Evolutionary conservation across 2,113 vertebrate genomes (phyloP).

Genomic region (Neodon shergylaensis): DNA sequence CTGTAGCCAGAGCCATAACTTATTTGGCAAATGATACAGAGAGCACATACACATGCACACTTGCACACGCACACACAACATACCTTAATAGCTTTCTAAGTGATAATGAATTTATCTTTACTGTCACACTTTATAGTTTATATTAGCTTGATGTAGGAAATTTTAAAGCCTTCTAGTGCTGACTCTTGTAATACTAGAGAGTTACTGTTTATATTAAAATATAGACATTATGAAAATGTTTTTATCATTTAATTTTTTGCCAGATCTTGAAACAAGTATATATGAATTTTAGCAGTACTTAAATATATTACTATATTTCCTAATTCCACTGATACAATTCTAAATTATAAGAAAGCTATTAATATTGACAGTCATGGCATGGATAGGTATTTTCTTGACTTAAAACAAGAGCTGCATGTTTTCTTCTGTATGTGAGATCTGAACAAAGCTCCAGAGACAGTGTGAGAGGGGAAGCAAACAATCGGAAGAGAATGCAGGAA

Average conservation of each 20-base stretch:
- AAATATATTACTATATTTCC: background rate
- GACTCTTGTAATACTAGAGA: background rate
- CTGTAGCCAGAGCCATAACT: conserved; percentile 10
- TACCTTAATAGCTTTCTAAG: conserved; percentile 16
- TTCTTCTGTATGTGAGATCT: background rate
- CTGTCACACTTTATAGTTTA: conserved; percentile 38
- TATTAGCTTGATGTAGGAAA: background rate
- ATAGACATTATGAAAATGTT: background rate
- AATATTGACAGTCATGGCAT: conserved; percentile 15
- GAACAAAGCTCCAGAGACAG: background rate
- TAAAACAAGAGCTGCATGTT: background rate
- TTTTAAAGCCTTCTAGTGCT: conserved; percentile 8
- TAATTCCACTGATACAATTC: background rate
- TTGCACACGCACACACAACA: background rate
- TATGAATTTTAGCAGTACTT: conserved; percentile 39
- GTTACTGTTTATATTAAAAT: conserved; percentile 17
- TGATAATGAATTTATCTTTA: conserved; percentile 22
- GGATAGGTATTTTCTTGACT: conserved; percentile 30
- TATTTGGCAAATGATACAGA: background rate
- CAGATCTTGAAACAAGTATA: conserved; percentile 35
- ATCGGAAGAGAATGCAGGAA: background rate
- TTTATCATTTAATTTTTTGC: conserved; percentile 31
- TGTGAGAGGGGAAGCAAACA: background rate
- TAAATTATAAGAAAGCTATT: conserved; percentile 52
- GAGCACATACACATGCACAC: background rate